Evolutionary conservation across 2,797 vertebrate genomes (phyloP), one percentile per base, ranked within the genome.

Genomic region (Pipistrellus nathusii): DNA sequence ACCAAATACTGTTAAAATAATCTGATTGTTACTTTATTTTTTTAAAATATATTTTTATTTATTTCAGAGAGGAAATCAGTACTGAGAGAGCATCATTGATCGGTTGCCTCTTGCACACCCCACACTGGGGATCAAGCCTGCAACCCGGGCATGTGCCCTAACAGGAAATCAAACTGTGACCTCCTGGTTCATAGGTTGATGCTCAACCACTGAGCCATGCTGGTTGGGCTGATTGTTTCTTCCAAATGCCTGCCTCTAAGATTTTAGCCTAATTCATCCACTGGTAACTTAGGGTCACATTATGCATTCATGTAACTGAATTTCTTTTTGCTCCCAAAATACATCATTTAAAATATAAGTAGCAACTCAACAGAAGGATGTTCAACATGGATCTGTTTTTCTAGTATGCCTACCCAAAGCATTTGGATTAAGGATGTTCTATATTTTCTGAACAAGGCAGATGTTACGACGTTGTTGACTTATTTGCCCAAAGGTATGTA

Each of bases 331-430:
- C 48, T 92, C 11, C 62, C 38, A 18, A 32, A 88, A 90, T 75
- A 84, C 27, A n/a, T 81, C 80, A 81, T 75, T 96, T 94, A 81
- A 94, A 94, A 92, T 89, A 20, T 84, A 87, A 90, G 14, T 51
- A 94, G n/a, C 55, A 64, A 35, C 51, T 89, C 27, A 82, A 73
- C 59, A 90, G 5, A 93, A 91, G 14, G 5, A 76, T 92, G 35
- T 62, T 94, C 35, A 95, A 51, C 64, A 69, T 69, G 18, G 8
- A 9, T 72, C 7, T 51, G 72, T 53, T 80, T 85, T 69, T 30
- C 27, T 62, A 53, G 23, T 8, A 55, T 85, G 30, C 10, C 85
- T 83, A 88, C 44, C 35, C 90, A 86, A 94, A 80, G 68, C 11
- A 57, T 85, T 91, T 94, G 13, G 25, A 91, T 84, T 91, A 82